phyloP scores from a whole-genome alignment of 2,797 vertebrate genomes.

The Melanotaenia nigrans region DNA sequence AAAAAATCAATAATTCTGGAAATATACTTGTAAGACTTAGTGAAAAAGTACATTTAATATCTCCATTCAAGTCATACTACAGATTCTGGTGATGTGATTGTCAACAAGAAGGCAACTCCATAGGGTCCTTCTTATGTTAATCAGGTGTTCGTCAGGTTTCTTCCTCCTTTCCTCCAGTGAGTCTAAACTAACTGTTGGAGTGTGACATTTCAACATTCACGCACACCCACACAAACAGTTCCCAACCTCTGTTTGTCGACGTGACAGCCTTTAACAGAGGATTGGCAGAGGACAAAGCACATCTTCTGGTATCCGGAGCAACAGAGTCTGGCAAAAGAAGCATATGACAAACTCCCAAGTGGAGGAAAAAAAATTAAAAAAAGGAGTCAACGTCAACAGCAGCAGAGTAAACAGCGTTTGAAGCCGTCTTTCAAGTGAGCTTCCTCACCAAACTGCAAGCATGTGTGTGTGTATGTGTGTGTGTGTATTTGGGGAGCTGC shows the following conservation, averaged over 20 bases:
- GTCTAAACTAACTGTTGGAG: conserved; percentile 28
- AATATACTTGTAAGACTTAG: background rate
- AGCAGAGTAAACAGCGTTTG: conserved; percentile 54
- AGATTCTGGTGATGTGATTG: conserved; percentile 3
- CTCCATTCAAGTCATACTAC: conserved; percentile 4
- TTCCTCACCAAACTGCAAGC: conserved; percentile 11
- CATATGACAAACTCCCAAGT: conserved; percentile 29
- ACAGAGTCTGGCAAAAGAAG: conserved; percentile 42
- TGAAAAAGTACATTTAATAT: background rate
- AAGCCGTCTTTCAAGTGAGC: conserved; percentile 49
- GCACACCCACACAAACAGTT: conserved; percentile 30
- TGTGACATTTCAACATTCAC: conserved; percentile 35
- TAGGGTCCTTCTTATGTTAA: conserved; percentile 16
- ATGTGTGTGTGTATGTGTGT: conserved; percentile 3
- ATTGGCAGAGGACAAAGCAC: conserved; percentile 43
- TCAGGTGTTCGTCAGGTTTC: conserved; percentile 18
- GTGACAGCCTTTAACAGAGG: conserved; percentile 41
- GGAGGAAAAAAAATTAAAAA: conserved; percentile 19
- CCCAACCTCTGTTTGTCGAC: conserved; percentile 44
- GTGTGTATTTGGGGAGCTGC: conserved; percentile 11
- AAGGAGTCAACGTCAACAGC: conserved; percentile 34
- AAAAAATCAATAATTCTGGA: background rate
- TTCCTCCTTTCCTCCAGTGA: conserved; percentile 23
- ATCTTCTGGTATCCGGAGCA: conserved; percentile 40
- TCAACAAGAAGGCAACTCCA: conserved; percentile 13